These are phyloP conservation scores for Amphiprion percula DNA, from an alignment of 2,113 vertebrate genomes.

Conservation along the genomic window DNA sequence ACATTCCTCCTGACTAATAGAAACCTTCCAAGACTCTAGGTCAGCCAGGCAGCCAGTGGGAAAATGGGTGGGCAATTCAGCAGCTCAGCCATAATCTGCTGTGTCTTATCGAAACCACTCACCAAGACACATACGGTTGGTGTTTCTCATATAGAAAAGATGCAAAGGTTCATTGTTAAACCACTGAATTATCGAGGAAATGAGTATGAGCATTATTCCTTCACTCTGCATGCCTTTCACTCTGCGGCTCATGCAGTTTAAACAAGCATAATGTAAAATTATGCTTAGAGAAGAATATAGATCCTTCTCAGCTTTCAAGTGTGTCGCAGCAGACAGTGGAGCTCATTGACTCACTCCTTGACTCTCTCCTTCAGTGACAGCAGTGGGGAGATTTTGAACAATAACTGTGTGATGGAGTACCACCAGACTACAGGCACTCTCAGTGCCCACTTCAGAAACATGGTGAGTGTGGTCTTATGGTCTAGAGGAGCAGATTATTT, in stretches of 20 bases:
- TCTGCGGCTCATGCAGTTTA: not conserved
- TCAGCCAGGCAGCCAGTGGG: slow-evolving; percentile 44
- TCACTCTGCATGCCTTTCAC: not conserved
- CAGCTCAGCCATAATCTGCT: slow-evolving; percentile 38
- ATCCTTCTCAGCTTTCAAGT: not conserved
- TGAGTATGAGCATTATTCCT: not conserved
- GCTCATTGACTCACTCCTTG: slow-evolving; percentile 18
- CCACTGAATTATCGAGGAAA: slow-evolving; percentile 6
- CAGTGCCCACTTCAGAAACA: slow-evolving; percentile 97
- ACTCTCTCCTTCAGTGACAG: slow-evolving; percentile 86
- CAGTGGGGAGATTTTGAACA: slow-evolving; percentile 97
- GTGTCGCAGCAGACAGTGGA: not conserved
- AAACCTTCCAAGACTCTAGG: slow-evolving; percentile 42
- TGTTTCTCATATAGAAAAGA: slow-evolving; percentile 5
- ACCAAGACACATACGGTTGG: slow-evolving; percentile 8
- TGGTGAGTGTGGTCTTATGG: slow-evolving; percentile 85
- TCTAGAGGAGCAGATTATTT: not conserved
- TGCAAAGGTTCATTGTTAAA: not conserved
- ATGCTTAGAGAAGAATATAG: not conserved
- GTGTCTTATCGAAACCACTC: slow-evolving; percentile 10
- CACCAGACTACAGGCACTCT: slow-evolving; percentile 96
- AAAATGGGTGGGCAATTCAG: slow-evolving; percentile 11
- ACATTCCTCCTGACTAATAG: slow-evolving; percentile 65
- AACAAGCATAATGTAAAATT: slow-evolving; percentile 1
- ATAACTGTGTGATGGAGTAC: slow-evolving; percentile 98